Evolutionary conservation across 2,113 vertebrate genomes (phyloP).

Genomic region (Pelmatolapia mariae): DNA sequence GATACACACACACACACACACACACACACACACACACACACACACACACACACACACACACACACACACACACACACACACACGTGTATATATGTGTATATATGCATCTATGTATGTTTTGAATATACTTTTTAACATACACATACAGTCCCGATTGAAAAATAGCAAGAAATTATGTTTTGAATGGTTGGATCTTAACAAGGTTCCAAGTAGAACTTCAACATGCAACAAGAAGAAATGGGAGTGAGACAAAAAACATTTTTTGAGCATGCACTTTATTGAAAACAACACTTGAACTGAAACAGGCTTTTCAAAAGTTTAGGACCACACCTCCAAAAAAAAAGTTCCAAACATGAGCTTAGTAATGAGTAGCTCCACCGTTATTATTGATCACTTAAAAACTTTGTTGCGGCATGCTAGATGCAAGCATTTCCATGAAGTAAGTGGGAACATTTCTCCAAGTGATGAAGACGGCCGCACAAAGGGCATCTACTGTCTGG

Average conservation of each 20-base stretch:
- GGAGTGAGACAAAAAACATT: neutral
- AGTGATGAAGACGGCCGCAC: neutral
- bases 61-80: too few species aligned
- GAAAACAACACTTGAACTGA: neutral
- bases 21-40: fast-evolving
- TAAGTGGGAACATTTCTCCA: neutral
- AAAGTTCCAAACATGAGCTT: neutral
- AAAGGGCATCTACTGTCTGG: neutral
- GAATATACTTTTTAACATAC: neutral
- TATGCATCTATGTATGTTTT: too few species aligned
- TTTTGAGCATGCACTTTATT: neutral
- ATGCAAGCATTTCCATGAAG: neutral
- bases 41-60: too few species aligned
- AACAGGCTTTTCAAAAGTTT: neutral
- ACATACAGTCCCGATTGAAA: neutral
- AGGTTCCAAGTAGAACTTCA: too few species aligned
- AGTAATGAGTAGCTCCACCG: neutral
- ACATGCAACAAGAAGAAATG: neutral
- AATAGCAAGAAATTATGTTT: too few species aligned
- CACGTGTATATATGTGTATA: too few species aligned
- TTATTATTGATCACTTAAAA: neutral
- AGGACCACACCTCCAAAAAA: neutral
- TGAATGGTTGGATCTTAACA: too few species aligned
- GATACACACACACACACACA: too few species aligned
- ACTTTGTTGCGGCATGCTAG: neutral